Evolutionary conservation across 1,140 invertebrate species (phyloP).

Genomic region (Mamestra configurata): DNA sequence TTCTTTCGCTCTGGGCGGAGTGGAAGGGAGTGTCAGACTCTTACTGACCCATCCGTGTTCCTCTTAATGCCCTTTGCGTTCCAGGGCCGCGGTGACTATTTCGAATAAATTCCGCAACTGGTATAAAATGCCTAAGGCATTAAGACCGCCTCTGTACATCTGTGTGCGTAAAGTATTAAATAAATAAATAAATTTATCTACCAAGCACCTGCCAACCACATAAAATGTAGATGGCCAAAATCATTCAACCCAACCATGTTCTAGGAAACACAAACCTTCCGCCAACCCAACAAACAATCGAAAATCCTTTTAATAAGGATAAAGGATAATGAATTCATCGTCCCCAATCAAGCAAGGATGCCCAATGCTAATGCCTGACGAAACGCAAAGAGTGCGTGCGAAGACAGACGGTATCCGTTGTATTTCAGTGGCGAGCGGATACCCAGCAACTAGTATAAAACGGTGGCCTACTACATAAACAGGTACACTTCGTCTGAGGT

Average conservation of each 20-base stretch:
- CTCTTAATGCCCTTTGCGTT: too few species aligned
- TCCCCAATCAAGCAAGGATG: slow-evolving; percentile 54
- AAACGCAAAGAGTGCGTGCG: slow-evolving; percentile 49
- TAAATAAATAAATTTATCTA: too few species aligned
- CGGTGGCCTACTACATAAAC: slow-evolving; percentile 25
- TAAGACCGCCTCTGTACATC: too few species aligned
- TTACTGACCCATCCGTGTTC: too few species aligned
- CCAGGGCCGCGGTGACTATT: too few species aligned
- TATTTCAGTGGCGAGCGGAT: background rate
- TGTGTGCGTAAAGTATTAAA: too few species aligned
- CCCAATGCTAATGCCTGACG: slow-evolving; percentile 55
- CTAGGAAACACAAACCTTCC: background rate
- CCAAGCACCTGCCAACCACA: background rate
- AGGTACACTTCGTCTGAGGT: slow-evolving; percentile 75
- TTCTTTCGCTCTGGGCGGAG: too few species aligned
- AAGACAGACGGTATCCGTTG: slow-evolving; percentile 38
- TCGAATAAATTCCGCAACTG: too few species aligned
- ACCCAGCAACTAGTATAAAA: slow-evolving; percentile 65
- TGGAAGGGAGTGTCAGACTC: too few species aligned
- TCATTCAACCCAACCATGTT: background rate
- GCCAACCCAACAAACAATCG: background rate
- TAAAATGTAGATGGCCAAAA: background rate
- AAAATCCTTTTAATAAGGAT: slow-evolving; percentile 1
- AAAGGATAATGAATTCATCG: slow-evolving; percentile 37
- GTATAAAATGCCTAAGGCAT: too few species aligned